Base-by-base conservation (phyloP, 2,888 invertebrate species). In the Plutella xylostella region DNA sequence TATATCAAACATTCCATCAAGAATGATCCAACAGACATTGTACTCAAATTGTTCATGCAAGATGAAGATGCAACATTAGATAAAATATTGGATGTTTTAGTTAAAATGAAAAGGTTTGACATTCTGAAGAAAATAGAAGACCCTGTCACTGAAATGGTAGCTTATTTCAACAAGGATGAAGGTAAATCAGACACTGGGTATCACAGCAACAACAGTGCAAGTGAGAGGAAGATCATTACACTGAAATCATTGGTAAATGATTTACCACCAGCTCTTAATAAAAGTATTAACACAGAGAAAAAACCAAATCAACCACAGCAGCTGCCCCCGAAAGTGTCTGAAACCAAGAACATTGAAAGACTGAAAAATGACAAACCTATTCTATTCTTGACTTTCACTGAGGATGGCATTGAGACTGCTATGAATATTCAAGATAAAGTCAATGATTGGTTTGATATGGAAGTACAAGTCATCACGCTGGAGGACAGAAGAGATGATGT, bases 1-100 rank as follows among this genome's bases (percentile, higher is more conserved):
- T 83, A 85, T 48, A 87, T 87, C 51, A 79, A 72, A 55, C 80
- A 85, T 56, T 75, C 83, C 42, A 78, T 85, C 14, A 80, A 75
- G 53, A 80, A 83, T 46, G 85, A 86, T 54, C 85, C 82, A 43
- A 85, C 83, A 15, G 86, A 86, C 52, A 74, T 83, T 51, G 80
- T 87, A 1, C 58, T 87, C 31, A 74, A 84, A 62, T 72, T 86
- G 5, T 87, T 76, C 53, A 74, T 74, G 49, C 86, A 86, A 66
- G 73, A 72, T 55, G 71, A 76, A 19, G 78, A 77, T 46, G 85
- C 86, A 34, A 86, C 86, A 20, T 56, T 87, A 43, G 86, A 86
- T 51, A 86, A 84, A 62, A 73, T 87, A 54, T 47, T 86, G 15
- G 67, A 72, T 54, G 78, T 78, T 31, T 72, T 87, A 46, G 60